phyloP scores from a whole-genome alignment of 2,113 vertebrate genomes.

The Apaloderma vittatum region DNA sequence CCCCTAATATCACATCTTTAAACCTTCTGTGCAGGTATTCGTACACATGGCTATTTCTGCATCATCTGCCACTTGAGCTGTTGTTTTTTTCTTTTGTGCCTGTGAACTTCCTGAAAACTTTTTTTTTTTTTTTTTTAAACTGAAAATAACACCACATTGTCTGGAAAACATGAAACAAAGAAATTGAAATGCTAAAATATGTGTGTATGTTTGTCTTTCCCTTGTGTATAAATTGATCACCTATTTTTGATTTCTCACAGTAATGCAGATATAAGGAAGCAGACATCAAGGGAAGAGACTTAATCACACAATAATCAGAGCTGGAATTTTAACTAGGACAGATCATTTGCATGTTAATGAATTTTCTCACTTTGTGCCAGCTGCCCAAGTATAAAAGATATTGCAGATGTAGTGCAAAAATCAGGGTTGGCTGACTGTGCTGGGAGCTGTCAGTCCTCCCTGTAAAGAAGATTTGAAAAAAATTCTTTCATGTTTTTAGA shows the following conservation, averaged over 20 bases:
- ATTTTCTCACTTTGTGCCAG: slow-evolving; percentile 71
- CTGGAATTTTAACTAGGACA: slow-evolving; percentile 80
- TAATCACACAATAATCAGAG: slow-evolving; percentile 81
- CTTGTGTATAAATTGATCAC: slow-evolving; percentile 53
- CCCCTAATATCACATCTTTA: not conserved
- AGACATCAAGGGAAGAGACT: slow-evolving; percentile 74
- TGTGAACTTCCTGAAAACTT: not conserved
- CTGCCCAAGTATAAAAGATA: slow-evolving; percentile 70
- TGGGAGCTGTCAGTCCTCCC: slow-evolving; percentile 36
- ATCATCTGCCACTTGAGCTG: not conserved
- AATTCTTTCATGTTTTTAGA: slow-evolving; percentile 43
- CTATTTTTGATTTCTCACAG: slow-evolving; percentile 70
- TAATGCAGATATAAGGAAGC: slow-evolving; percentile 69
- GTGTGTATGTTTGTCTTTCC: slow-evolving; percentile 9
- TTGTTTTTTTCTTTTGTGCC: not conserved
- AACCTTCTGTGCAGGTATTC: not conserved
- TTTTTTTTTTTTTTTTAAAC: not conserved
- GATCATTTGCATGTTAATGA: slow-evolving; percentile 81
- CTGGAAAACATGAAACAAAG: not conserved
- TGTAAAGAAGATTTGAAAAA: slow-evolving; percentile 20
- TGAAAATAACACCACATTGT: not conserved
- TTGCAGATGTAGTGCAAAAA: slow-evolving; percentile 67
- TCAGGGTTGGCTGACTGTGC: slow-evolving; percentile 44
- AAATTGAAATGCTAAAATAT: not conserved
- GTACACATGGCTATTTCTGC: not conserved